phyloP scores from a whole-genome alignment of 2,113 vertebrate species.

The Lethenteron reissneri region DNA sequence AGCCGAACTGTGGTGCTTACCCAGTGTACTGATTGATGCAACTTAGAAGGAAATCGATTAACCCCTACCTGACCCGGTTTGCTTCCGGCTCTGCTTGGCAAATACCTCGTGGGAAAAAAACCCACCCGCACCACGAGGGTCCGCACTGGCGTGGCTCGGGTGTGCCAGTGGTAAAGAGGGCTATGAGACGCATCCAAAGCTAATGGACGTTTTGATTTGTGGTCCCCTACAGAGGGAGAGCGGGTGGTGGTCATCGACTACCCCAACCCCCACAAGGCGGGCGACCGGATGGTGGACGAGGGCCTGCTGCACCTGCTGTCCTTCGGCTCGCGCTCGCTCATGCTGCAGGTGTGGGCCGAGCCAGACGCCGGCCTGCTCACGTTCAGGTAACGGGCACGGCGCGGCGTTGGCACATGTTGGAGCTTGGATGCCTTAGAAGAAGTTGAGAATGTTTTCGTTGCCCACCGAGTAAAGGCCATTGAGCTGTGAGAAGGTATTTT shows the following conservation, averaged over 20 bases:
- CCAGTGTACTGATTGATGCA: too few relatives aligned
- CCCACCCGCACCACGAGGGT: background rate
- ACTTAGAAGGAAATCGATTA: too few relatives aligned
- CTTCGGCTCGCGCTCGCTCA: constrained; percentile 73
- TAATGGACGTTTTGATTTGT: constrained; percentile 10
- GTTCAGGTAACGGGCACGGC: constrained; percentile 42
- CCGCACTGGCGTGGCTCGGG: background rate
- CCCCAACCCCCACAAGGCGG: constrained; percentile 16
- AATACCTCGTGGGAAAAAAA: background rate
- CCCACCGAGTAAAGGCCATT: too few relatives aligned
- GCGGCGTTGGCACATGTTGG: too few relatives aligned
- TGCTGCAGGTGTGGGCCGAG: constrained; percentile 86
- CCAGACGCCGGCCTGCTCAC: constrained; percentile 40
- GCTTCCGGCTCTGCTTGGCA: too few relatives aligned
- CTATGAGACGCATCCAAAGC: too few relatives aligned
- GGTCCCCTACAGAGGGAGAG: constrained; percentile 27
- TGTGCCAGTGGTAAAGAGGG: background rate
- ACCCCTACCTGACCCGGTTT: too few relatives aligned
- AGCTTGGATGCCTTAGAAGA: too few relatives aligned
- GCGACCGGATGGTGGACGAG: constrained; percentile 35
- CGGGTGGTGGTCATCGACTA: constrained; percentile 22
- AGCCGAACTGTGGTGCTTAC: too few relatives aligned
- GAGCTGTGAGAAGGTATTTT: too few relatives aligned
- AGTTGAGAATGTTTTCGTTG: too few relatives aligned
- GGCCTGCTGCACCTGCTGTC: constrained; percentile 60